A percentile compares a stretch with the other conserved stretches of the same genome.
Evolutionary conservation across 2,113 vertebrate genomes (phyloP).

Genomic region (Tursiops truncatus): DNA sequence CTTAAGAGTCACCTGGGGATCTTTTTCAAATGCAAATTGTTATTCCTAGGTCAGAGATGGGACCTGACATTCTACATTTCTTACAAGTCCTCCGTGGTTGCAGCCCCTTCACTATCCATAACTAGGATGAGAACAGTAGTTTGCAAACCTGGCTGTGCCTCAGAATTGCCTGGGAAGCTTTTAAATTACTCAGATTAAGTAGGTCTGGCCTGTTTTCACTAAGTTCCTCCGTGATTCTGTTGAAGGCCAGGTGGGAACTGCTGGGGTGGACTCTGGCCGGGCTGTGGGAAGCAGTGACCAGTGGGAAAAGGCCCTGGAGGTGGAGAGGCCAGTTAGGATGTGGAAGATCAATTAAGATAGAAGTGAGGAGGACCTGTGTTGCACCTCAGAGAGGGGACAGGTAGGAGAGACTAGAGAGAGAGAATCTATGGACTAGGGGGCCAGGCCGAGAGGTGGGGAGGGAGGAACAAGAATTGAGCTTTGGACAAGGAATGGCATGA

Average conservation of each 20-base stretch:
- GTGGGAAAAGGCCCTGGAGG: background rate
- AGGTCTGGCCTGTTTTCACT: background rate
- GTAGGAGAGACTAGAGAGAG: background rate
- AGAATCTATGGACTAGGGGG: background rate
- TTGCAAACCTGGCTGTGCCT: background rate
- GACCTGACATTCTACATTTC: background rate
- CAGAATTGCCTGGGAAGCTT: background rate
- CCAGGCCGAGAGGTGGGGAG: background rate
- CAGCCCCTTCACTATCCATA: background rate
- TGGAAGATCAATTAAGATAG: background rate
- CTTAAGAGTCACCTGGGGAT: background rate
- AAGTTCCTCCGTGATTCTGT: background rate
- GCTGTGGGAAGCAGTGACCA: background rate
- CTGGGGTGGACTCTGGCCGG: background rate
- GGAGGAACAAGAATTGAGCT: background rate
- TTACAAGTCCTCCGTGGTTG: background rate
- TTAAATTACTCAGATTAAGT: background rate
- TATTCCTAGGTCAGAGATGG: background rate
- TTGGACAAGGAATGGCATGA: background rate
- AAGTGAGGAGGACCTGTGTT: background rate
- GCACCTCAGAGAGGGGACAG: background rate
- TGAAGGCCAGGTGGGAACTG: background rate
- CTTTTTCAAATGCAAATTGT: constrained; percentile 38
- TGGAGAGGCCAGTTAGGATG: background rate
- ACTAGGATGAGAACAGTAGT: background rate